A percentile compares a stretch with the other conserved stretches of the same genome.
Evolutionary conservation across 2,113 vertebrate species (phyloP).

Genomic region (Menidia beryllina): DNA sequence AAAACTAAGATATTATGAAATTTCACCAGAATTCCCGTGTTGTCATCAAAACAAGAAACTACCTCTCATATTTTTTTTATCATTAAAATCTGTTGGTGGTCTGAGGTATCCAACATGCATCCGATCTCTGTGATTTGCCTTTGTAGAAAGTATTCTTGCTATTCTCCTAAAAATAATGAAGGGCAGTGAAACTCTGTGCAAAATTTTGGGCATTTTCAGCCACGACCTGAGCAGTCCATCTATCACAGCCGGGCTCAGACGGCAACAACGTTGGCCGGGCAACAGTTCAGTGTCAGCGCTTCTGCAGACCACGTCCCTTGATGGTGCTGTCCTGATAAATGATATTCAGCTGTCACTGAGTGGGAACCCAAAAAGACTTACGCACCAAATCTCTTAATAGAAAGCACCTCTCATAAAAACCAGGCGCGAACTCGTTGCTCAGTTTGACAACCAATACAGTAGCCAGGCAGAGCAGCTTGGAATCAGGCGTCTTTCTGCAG

Average conservation of each 20-base stretch:
- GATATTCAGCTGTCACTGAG: constrained; percentile 53
- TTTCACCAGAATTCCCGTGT: too few relatives aligned
- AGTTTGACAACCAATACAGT: constrained; percentile 33
- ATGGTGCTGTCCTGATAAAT: constrained; percentile 67
- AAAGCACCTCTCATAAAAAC: constrained; percentile 55
- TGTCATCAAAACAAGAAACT: too few relatives aligned
- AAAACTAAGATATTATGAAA: not conserved
- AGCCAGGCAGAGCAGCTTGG: constrained; percentile 17
- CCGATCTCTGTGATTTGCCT: too few relatives aligned
- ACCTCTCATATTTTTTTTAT: too few relatives aligned
- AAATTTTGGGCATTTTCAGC: constrained; percentile 13
- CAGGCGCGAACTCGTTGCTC: constrained; percentile 28
- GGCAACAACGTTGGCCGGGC: constrained; percentile 44
- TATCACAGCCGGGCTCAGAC: constrained; percentile 59
- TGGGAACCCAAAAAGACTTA: constrained; percentile 55
- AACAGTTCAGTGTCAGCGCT: constrained; percentile 64
- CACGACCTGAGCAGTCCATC: constrained; percentile 46
- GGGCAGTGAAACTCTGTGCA: constrained; percentile 27
- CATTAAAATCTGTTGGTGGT: too few relatives aligned
- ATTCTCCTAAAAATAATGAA: constrained; percentile 6
- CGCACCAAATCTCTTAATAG: constrained; percentile 31
- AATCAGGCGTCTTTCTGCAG: constrained; percentile 12
- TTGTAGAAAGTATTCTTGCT: too few relatives aligned
- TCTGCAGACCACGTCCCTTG: constrained; percentile 59
- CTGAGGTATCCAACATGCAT: too few relatives aligned